A percentile compares a stretch with the other conserved stretches of the same genome.
phyloP scores from a whole-genome alignment of 2,888 invertebrate species.

The Andrena minutula region DNA sequence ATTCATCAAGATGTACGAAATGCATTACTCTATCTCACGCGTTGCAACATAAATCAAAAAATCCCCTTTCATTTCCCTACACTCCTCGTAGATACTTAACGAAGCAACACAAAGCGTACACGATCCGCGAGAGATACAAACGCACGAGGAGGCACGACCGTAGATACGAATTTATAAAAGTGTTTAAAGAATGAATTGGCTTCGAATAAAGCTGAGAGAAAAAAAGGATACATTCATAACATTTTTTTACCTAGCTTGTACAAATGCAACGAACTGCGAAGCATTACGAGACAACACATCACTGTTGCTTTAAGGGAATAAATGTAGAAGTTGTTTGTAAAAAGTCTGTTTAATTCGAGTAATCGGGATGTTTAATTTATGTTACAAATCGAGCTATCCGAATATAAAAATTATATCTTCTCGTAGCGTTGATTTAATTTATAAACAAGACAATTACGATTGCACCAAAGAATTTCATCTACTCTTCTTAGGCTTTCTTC shows the following conservation, averaged over 20 bases:
- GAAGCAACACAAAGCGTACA: constrained; percentile 32
- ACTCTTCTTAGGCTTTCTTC: background rate
- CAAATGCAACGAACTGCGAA: background rate
- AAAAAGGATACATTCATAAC: background rate
- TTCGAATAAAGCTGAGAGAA: constrained; percentile 32
- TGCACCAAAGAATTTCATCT: background rate
- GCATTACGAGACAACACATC: background rate
- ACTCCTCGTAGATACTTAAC: constrained; percentile 30
- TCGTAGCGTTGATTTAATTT: background rate
- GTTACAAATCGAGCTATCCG: background rate
- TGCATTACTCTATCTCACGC: constrained; percentile 71
- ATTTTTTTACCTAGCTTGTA: background rate
- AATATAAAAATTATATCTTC: constrained; percentile 8
- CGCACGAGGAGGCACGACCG: constrained; percentile 32
- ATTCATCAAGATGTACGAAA: constrained; percentile 75
- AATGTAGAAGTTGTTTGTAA: constrained; percentile 9
- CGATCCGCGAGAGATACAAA: constrained; percentile 63
- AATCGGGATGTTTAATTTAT: background rate
- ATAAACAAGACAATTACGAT: background rate
- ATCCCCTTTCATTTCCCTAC: constrained; percentile 8
- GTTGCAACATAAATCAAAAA: constrained; percentile 41
- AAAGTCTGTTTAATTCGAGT: constrained; percentile 19
- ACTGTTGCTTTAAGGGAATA: constrained; percentile 3
- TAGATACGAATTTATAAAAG: constrained; percentile 50
- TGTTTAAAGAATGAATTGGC: constrained; percentile 40